phyloP scores from a whole-genome alignment of 2,797 vertebrate species.

The Sebastes baramenuke region DNA sequence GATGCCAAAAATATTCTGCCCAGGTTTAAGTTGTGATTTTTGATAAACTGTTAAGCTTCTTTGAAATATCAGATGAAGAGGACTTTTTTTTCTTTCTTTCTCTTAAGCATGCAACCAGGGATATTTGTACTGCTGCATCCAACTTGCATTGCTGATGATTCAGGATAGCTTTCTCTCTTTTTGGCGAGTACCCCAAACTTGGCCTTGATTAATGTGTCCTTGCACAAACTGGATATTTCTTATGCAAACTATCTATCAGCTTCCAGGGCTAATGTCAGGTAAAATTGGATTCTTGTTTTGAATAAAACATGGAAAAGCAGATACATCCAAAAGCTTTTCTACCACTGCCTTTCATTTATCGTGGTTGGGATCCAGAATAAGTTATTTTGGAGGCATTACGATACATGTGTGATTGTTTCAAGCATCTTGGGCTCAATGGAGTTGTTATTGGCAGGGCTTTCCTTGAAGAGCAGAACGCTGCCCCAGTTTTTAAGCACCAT shows the following conservation, averaged over 20 bases:
- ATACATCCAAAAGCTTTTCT: neutral
- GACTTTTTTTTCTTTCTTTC: neutral
- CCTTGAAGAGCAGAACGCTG: neutral
- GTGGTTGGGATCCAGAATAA: neutral
- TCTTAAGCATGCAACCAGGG: neutral
- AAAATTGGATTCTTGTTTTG: neutral
- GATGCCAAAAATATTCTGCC: too few species aligned
- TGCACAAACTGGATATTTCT: neutral
- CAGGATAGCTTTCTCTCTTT: neutral
- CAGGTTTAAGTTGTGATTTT: neutral
- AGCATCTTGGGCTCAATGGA: neutral
- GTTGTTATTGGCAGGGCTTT: neutral
- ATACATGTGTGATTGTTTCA: neutral
- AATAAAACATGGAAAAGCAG: neutral
- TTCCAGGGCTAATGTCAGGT: neutral
- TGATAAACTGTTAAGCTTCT: neutral
- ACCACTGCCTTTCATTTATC: neutral
- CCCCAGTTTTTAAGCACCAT: neutral
- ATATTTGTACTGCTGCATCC: neutral
- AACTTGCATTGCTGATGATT: neutral
- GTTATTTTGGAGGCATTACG: neutral
- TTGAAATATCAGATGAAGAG: neutral
- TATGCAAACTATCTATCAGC: neutral
- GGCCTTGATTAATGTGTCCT: neutral
- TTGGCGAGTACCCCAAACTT: neutral